These are phyloP conservation scores for Phorcus lineatus DNA, from an alignment of 2,888 invertebrate species.

Conservation along the genomic window DNA sequence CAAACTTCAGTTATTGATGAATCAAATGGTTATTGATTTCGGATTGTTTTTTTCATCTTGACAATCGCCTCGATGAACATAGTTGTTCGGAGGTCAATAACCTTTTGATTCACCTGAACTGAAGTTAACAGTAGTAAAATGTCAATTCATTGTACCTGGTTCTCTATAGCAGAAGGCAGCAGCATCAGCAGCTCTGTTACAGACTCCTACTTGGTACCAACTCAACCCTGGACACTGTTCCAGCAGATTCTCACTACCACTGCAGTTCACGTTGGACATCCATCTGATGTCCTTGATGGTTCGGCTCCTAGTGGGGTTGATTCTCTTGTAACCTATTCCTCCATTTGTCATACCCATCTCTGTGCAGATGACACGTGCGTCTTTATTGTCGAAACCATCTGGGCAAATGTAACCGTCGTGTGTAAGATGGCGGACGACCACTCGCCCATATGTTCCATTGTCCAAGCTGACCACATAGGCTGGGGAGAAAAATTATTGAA, in stretches of 20 bases:
- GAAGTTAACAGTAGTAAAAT: too few species aligned
- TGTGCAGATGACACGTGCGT: slow-evolving; percentile 54
- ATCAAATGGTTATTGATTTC: too few species aligned
- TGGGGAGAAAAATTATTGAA: slow-evolving; percentile 10
- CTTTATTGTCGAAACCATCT: slow-evolving; percentile 51
- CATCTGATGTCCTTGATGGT: slow-evolving; percentile 45
- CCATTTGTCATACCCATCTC: slow-evolving; percentile 50
- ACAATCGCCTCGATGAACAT: too few species aligned
- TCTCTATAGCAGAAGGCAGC: slow-evolving; percentile 54
- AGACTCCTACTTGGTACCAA: slow-evolving; percentile 47
- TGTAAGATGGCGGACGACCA: slow-evolving; percentile 44
- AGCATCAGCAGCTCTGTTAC: slow-evolving; percentile 45
- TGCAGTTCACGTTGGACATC: slow-evolving; percentile 55
- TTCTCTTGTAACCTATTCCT: slow-evolving; percentile 39
- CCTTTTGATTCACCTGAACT: too few species aligned
- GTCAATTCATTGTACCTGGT: slow-evolving; percentile 43
- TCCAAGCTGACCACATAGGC: slow-evolving; percentile 41
- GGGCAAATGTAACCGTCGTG: slow-evolving; percentile 58
- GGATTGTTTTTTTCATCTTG: too few species aligned
- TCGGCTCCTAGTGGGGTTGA: not conserved
- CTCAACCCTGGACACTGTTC: slow-evolving; percentile 43
- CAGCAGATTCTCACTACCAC: slow-evolving; percentile 49
- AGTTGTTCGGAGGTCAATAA: too few species aligned
- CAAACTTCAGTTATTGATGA: too few species aligned
- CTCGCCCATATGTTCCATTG: slow-evolving; percentile 45